Conservation (phyloP, 1,140 invertebrate species). For the Rhynchophorus ferrugineus region DNA sequence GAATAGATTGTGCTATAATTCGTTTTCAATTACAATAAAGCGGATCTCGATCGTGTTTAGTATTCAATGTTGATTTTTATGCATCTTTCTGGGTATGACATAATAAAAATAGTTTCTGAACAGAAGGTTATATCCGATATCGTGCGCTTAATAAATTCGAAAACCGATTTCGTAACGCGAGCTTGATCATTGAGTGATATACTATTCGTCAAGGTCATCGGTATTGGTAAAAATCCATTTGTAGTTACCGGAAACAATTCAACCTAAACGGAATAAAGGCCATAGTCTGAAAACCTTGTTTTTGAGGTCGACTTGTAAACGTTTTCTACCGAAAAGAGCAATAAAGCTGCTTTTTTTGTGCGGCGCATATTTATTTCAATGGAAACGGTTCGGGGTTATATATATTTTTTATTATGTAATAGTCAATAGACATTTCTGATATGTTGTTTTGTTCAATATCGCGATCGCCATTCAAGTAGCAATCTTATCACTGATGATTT, state of each 20-base stretch:
- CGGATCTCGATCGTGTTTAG: too few relatives aligned
- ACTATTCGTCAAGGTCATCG: constrained; percentile 10
- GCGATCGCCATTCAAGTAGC: too few relatives aligned
- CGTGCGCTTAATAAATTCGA: constrained; percentile 1
- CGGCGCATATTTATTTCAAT: background rate
- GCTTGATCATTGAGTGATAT: constrained; percentile 15
- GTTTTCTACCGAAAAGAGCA: constrained; percentile 18
- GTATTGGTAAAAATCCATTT: constrained; percentile 24
- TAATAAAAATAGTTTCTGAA: background rate
- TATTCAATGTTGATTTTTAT: too few relatives aligned
- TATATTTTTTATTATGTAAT: too few relatives aligned
- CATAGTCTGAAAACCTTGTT: constrained; percentile 21
- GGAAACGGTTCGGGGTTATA: too few relatives aligned
- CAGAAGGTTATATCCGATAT: constrained; percentile 12
- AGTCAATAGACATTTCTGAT: too few relatives aligned
- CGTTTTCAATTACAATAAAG: too few relatives aligned
- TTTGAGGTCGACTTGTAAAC: constrained; percentile 18
- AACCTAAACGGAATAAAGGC: constrained; percentile 22
- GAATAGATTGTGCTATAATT: too few relatives aligned
- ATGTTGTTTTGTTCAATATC: too few relatives aligned
- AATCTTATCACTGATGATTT: too few relatives aligned
- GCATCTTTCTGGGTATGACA: background rate
- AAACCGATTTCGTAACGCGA: constrained; percentile 16
- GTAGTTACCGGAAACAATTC: constrained; percentile 22
- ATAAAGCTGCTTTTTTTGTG: constrained; percentile 4